Conservation (phyloP, 2,113 vertebrate genomes). For the Macrotus californicus region DNA sequence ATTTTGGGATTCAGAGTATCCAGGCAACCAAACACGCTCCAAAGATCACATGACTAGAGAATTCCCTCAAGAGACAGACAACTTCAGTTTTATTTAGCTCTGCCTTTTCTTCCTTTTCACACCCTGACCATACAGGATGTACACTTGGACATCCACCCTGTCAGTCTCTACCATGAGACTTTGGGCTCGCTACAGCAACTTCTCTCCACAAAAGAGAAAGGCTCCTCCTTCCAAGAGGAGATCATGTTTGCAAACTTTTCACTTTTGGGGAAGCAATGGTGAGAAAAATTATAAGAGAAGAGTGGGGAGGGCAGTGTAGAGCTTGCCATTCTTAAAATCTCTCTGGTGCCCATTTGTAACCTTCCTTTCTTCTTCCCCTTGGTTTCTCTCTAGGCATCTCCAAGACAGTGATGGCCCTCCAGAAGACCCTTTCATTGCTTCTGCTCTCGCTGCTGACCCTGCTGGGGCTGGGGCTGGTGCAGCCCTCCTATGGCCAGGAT, state of each 20-base stretch:
- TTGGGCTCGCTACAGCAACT: not conserved
- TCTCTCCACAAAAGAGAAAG: not conserved
- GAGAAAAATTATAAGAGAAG: not conserved
- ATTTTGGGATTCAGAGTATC: not conserved
- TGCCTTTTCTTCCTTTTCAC: not conserved
- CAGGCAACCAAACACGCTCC: not conserved
- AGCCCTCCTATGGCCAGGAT: constrained; percentile 42
- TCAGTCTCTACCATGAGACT: not conserved
- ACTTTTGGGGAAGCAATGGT: not conserved
- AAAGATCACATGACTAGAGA: not conserved
- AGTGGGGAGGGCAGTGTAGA: not conserved
- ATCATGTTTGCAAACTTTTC: not conserved
- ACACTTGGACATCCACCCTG: not conserved
- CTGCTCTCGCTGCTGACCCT: constrained; percentile 57
- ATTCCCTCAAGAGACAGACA: not conserved
- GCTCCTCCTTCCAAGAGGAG: not conserved
- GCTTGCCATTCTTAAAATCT: not conserved
- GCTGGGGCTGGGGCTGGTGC: constrained; percentile 36
- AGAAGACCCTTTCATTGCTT: not conserved
- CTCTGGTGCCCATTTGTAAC: not conserved
- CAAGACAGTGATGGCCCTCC: constrained; percentile 1
- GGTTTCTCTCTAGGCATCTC: not conserved
- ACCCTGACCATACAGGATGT: not conserved
- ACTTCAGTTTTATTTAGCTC: not conserved
- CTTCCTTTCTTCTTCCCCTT: not conserved